These are phyloP conservation scores for Glyphotaelius pellucidus DNA, from an alignment of 2,888 invertebrate genomes.

Conservation along the genomic window DNA sequence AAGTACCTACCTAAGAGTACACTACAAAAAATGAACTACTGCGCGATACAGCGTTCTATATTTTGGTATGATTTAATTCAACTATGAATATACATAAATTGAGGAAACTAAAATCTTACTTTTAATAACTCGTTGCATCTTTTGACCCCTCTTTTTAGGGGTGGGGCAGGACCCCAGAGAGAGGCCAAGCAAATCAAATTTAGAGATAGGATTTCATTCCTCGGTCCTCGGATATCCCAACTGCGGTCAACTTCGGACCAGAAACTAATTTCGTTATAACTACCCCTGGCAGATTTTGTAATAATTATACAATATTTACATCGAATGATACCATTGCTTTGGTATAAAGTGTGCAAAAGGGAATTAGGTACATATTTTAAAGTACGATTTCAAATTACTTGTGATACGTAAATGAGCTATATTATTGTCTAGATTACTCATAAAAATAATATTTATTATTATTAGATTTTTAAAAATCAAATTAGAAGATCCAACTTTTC, in stretches of 20 bases:
- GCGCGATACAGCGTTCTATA: background rate
- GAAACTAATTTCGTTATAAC: slow-evolving; percentile 64
- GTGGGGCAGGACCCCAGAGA: slow-evolving; percentile 49
- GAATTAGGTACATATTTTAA: too few species aligned
- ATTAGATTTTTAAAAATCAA: too few species aligned
- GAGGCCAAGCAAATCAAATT: slow-evolving; percentile 65
- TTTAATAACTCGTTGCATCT: slow-evolving; percentile 40
- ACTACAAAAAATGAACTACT: too few species aligned
- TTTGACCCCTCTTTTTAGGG: background rate
- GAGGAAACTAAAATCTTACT: background rate
- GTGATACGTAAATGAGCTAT: too few species aligned
- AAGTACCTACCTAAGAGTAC: too few species aligned
- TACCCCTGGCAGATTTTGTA: slow-evolving; percentile 58
- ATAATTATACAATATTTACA: slow-evolving; percentile 46
- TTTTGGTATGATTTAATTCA: background rate
- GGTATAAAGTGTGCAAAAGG: too few species aligned
- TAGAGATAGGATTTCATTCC: slow-evolving; percentile 67
- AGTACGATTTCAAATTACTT: too few species aligned
- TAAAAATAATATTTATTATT: too few species aligned
- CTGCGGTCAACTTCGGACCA: slow-evolving; percentile 61
- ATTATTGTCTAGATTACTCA: too few species aligned
- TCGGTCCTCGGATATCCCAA: slow-evolving; percentile 64
- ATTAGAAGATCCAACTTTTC: too few species aligned
- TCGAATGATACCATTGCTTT: background rate
- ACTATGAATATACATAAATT: background rate